Evolutionary conservation across 2,113 vertebrate genomes (phyloP).

Genomic region (Pungitius pungitius): DNA sequence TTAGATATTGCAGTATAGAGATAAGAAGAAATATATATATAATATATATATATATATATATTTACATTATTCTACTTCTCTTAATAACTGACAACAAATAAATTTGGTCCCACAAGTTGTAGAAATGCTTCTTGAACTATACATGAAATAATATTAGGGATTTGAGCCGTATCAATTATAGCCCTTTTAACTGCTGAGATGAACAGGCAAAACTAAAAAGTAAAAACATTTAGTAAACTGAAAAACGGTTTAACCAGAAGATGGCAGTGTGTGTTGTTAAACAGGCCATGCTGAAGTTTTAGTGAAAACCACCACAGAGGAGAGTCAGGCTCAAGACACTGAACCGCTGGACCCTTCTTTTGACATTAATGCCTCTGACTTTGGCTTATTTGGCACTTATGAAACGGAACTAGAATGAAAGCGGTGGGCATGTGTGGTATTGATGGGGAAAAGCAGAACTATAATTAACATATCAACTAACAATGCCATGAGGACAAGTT

Average conservation of each 20-base stretch:
- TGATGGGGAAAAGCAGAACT: not conserved
- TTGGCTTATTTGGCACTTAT: constrained; percentile 57
- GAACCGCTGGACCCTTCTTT: constrained; percentile 35
- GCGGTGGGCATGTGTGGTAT: not conserved
- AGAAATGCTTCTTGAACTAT: constrained; percentile 49
- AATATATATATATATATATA: constrained; percentile 3
- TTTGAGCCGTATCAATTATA: constrained; percentile 49
- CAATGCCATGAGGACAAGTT: not conserved
- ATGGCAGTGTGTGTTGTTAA: constrained; percentile 62
- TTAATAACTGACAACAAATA: constrained; percentile 21
- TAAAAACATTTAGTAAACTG: not conserved
- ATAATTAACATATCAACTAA: constrained; percentile 18
- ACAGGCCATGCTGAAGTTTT: constrained; percentile 3
- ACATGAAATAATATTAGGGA: constrained; percentile 4
- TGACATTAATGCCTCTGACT: constrained; percentile 40
- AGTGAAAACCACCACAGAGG: constrained; percentile 15
- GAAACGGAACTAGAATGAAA: constrained; percentile 25
- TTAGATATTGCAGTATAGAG: constrained; percentile 33
- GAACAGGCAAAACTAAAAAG: constrained; percentile 12
- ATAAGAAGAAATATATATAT: constrained; percentile 35
- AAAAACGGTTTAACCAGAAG: constrained; percentile 59
- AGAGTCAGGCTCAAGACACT: constrained; percentile 15
- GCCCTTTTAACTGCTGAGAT: constrained; percentile 18
- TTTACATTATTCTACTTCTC: constrained; percentile 8
- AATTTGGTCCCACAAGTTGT: constrained; percentile 69